Base-by-base conservation (phyloP, 1,140 invertebrate species). In the Drosophila azteca region DNA sequence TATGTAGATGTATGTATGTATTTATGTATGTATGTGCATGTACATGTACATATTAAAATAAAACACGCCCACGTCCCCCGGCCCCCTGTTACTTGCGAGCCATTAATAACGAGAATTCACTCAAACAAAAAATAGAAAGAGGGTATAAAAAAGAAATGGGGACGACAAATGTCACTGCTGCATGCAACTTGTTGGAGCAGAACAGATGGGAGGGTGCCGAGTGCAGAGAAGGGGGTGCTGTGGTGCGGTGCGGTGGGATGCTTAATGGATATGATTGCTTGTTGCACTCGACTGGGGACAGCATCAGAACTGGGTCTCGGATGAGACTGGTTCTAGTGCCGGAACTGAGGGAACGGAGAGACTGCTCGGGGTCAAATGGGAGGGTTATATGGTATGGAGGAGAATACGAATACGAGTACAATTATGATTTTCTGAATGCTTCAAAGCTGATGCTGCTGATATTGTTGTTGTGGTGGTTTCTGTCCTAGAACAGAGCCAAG, bases 101-200 rank as follows among this genome's bases (percentile, higher is more conserved):
- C 78, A 87, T 87, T 77, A 81, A 87, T 87, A 87, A 77, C 58
- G 60, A 39, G 22, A 51, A 49, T 61, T 48, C 43, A 66, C 54
- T 62, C 26, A 43, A 15, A 45, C 55, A 35, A 13, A n/a, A 26
- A 39, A n/a, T 5, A 49, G 2, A 8, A 26, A 31, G 15, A 15
- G 39, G 11, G 8, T 11, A 48, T 48, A 24, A 52, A 17, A 45
- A 50, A 52, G 29, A 59, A 46, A 53, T 46, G 43, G 29, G 41
- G 51, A 31, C 61, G 52, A 43, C 55, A 69, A 69, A 69, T 71
- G 68, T 71, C 65, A 22, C 54, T 43, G 49, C 61, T 49, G 52
- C 70, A 39, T 50, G 72, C 54, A 67, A 76, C 62, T 75, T 74
- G 72, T 75, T 59, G 62, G 39, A 43, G 52, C 44, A 58, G 43